Conservation (phyloP, 2,797 vertebrate species). For the Neosalanx taihuensis region DNA sequence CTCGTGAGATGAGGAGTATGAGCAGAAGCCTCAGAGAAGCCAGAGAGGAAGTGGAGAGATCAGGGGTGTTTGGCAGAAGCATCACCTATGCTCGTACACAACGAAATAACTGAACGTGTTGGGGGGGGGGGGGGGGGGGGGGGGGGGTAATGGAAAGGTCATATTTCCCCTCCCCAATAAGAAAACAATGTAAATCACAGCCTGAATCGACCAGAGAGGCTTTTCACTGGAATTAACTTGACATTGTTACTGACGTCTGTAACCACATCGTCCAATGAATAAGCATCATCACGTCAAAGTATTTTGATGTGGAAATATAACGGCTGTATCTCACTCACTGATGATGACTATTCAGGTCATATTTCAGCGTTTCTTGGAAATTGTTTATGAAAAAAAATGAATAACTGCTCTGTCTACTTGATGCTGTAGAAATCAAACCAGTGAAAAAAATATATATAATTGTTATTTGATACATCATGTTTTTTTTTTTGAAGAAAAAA, state of each 20-base stretch:
- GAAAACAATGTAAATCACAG: slow-evolving; percentile 10
- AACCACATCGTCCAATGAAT: neutral
- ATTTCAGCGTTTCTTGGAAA: too few species aligned
- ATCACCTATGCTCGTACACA: slow-evolving; percentile 2
- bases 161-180: neutral
- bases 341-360: too few species aligned
- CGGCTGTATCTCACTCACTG: neutral
- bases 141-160: slow-evolving; percentile 4
- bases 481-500: too few species aligned
- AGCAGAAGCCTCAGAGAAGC: neutral
- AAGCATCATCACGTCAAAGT: neutral
- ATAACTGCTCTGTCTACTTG: too few species aligned
- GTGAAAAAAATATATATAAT: too few species aligned
- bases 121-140: slow-evolving; percentile 2
- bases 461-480: too few species aligned
- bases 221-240: neutral
- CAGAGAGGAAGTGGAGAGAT: slow-evolving; percentile 28
- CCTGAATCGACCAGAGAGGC: neutral
- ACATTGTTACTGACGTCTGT: neutral
- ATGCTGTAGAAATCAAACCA: too few species aligned
- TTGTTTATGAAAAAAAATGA: too few species aligned
- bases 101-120: slow-evolving; percentile 9
- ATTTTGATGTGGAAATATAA: neutral
- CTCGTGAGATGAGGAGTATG: neutral
- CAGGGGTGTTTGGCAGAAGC: slow-evolving; percentile 14